These are phyloP conservation scores for Prosapia bicincta DNA, from an alignment of 2,888 invertebrate species.

Conservation along the genomic window DNA sequence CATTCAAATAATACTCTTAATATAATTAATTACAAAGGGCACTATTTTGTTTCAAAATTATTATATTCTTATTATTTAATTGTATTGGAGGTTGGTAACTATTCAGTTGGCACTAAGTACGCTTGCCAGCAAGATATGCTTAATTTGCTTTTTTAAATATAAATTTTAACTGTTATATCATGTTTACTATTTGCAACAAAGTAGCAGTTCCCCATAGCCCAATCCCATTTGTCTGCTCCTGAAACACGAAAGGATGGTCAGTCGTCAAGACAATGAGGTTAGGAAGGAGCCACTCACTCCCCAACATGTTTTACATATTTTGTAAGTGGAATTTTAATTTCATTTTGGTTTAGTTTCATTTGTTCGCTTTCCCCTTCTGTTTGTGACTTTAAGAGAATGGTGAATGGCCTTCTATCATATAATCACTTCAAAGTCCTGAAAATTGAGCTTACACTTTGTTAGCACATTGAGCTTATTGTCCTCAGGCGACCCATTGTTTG, in stretches of 20 bases:
- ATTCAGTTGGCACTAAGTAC: slow-evolving; percentile 1
- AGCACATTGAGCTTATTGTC: not conserved
- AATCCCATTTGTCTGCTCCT: slow-evolving; percentile 10
- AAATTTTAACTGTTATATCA: slow-evolving; percentile 23
- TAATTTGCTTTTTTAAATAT: slow-evolving; percentile 28
- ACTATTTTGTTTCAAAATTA: not conserved
- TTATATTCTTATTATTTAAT: not conserved
- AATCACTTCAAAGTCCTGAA: not conserved
- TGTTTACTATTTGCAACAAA: slow-evolving; percentile 10
- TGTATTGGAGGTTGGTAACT: slow-evolving; percentile 8
- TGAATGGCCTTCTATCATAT: not conserved
- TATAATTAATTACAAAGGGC: not conserved
- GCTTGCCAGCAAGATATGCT: slow-evolving; percentile 21
- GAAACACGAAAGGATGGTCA: slow-evolving; percentile 19
- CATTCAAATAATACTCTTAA: slow-evolving; percentile 8
- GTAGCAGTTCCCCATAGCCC: slow-evolving; percentile 1
- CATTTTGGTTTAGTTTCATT: slow-evolving; percentile 25
- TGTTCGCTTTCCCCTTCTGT: not conserved
- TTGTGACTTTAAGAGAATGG: not conserved
- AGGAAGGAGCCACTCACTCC: slow-evolving; percentile 20
- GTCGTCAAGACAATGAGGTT: slow-evolving; percentile 6
- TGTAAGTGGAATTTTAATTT: slow-evolving; percentile 29
- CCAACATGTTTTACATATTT: slow-evolving; percentile 16
- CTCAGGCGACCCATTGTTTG: not conserved
- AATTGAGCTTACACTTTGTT: not conserved